Evolutionary conservation across 2,797 vertebrate species (phyloP).

Genomic region (Gadopsis bispinosus): DNA sequence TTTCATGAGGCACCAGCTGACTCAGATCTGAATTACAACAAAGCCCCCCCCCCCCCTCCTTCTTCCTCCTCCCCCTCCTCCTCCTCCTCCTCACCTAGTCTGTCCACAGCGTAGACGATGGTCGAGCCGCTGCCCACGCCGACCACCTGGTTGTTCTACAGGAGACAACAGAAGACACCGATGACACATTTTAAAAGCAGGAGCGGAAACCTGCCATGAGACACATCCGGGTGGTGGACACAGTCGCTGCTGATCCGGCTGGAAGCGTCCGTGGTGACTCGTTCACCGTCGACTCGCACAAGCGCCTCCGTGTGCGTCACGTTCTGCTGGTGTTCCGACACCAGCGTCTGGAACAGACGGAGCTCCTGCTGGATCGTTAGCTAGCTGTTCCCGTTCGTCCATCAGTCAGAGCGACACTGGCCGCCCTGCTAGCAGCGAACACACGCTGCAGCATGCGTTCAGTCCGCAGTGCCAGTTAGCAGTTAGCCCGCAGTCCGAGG

Average conservation of each 20-base stretch:
- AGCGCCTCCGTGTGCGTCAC: too few relatives aligned
- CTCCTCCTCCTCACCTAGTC: slow-evolving; percentile 87
- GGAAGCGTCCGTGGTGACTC: too few relatives aligned
- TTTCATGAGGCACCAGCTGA: background rate
- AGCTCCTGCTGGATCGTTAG: background rate
- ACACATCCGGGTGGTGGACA: too few relatives aligned
- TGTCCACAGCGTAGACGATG: slow-evolving; percentile 94
- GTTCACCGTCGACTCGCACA: too few relatives aligned
- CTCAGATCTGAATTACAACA: background rate
- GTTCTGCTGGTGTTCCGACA: too few relatives aligned
- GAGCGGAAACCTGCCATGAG: background rate
- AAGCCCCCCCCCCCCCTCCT: too few relatives aligned
- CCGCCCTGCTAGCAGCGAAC: background rate
- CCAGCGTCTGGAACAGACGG: too few relatives aligned
- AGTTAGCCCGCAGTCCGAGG: slow-evolving; percentile 24
- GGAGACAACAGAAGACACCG: background rate
- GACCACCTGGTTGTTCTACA: slow-evolving; percentile 94
- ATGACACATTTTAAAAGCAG: background rate
- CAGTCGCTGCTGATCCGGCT: too few relatives aligned
- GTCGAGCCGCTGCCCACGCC: slow-evolving; percentile 98
- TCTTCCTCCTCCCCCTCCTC: slow-evolving; percentile 51
- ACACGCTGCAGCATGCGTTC: background rate
- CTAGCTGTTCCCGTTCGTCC: background rate
- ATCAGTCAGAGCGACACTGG: background rate
- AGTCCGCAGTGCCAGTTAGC: slow-evolving; percentile 13